phyloP scores from a whole-genome alignment of 2,888 invertebrate species.

The Ellobium chinense region DNA sequence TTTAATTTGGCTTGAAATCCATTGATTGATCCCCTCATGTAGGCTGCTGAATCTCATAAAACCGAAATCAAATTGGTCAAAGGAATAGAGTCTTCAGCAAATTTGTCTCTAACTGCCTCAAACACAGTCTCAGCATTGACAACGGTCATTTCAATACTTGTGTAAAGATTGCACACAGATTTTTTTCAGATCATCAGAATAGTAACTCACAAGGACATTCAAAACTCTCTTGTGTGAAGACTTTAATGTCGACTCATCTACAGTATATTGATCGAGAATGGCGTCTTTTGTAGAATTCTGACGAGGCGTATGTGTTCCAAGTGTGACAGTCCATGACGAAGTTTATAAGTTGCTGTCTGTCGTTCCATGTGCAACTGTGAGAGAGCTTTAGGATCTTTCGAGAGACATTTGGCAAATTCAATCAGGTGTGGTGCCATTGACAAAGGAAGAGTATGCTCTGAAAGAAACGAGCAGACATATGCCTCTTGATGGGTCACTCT shows the following conservation, averaged over 20 bases:
- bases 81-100: neutral
- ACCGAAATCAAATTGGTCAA: neutral
- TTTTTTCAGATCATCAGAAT: neutral
- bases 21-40: conserved; percentile 21
- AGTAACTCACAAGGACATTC: conserved; percentile 3
- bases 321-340: neutral
- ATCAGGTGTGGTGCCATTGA: neutral
- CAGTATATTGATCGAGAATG: conserved; percentile 6
- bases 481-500: neutral
- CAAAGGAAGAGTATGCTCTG: neutral
- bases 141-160: neutral
- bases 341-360: neutral
- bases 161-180: neutral
- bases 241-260: conserved; percentile 16
- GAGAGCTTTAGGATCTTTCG: neutral
- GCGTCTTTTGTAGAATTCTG: neutral
- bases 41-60: conserved; percentile 12
- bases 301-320: conserved; percentile 8
- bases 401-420: neutral
- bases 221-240: neutral
- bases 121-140: conserved; percentile 27
- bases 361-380: neutral
- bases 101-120: conserved; percentile 12
- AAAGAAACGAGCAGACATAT: neutral
- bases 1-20: conserved; percentile 6